Conservation (phyloP, 2,113 vertebrate genomes). For the Scolopax mira region DNA sequence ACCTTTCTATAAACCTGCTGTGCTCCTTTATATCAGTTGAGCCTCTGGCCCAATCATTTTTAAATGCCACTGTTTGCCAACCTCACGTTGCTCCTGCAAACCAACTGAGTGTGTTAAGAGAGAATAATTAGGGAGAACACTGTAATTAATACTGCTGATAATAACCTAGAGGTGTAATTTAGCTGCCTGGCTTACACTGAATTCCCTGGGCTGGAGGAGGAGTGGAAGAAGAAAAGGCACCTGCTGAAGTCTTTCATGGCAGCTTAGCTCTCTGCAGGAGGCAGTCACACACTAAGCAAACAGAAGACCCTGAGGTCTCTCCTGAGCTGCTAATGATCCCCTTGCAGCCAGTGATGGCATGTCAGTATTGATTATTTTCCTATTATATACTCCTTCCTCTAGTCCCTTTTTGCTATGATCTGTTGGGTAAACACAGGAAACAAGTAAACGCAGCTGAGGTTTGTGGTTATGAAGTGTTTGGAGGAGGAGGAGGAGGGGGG, state of each 20-base stretch:
- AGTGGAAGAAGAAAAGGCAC: slow-evolving; percentile 52
- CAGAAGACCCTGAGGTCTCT: slow-evolving; percentile 28
- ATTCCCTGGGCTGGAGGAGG: slow-evolving; percentile 54
- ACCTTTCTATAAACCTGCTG: slow-evolving; percentile 7
- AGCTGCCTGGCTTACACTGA: slow-evolving; percentile 66
- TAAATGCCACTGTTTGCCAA: slow-evolving; percentile 39
- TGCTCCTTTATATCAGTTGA: background rate
- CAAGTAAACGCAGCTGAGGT: background rate
- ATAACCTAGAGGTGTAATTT: slow-evolving; percentile 67
- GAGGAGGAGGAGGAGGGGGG: background rate
- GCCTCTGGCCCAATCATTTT: background rate
- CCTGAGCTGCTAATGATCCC: slow-evolving; percentile 27
- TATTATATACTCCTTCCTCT: slow-evolving; percentile 46
- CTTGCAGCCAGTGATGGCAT: slow-evolving; percentile 22
- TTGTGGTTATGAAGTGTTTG: background rate
- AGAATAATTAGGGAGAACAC: slow-evolving; percentile 43
- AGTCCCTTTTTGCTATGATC: slow-evolving; percentile 36
- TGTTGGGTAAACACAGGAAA: slow-evolving; percentile 45
- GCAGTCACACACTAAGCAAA: slow-evolving; percentile 51
- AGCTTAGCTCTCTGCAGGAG: slow-evolving; percentile 74
- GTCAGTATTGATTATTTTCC: slow-evolving; percentile 61
- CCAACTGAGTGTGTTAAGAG: slow-evolving; percentile 30
- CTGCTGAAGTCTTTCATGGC: slow-evolving; percentile 72
- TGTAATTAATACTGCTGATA: slow-evolving; percentile 65
- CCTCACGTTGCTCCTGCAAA: slow-evolving; percentile 12